phyloP scores from a whole-genome alignment of 1,140 invertebrate species.

The Anastrepha obliqua region DNA sequence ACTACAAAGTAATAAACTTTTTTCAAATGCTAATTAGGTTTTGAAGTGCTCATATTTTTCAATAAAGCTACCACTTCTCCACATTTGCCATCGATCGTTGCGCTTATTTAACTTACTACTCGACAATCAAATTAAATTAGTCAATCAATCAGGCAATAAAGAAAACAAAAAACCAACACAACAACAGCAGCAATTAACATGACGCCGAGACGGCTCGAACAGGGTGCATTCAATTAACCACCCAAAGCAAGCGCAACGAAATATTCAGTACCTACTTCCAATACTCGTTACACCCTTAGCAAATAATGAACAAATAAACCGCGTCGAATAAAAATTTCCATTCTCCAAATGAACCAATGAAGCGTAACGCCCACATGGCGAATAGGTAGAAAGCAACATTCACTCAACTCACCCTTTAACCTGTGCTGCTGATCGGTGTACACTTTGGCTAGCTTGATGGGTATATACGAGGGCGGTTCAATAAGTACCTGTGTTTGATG shows the following conservation, averaged over 20 bases:
- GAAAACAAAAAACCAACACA: neutral
- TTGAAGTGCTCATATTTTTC: neutral
- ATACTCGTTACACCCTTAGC: neutral
- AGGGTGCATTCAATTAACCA: neutral
- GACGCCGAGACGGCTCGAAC: neutral
- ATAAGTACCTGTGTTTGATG: too few species aligned
- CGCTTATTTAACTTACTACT: constrained; percentile 7
- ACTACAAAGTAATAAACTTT: neutral
- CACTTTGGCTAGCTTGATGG: too few species aligned
- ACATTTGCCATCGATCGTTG: neutral
- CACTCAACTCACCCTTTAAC: too few species aligned
- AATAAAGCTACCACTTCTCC: neutral
- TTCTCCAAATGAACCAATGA: neutral
- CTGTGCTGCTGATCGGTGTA: too few species aligned
- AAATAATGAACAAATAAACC: neutral
- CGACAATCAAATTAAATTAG: constrained; percentile 19
- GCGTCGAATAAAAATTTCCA: neutral
- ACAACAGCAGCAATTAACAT: neutral
- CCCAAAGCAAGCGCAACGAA: neutral
- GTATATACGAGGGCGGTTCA: too few species aligned
- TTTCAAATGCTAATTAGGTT: neutral
- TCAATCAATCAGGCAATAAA: constrained; percentile 34
- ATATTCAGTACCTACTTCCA: neutral
- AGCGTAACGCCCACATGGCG: neutral
- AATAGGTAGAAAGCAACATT: too few species aligned